These are phyloP conservation scores for Casuarius casuarius DNA, from an alignment of 2,113 vertebrate species.

Conservation along the genomic window DNA sequence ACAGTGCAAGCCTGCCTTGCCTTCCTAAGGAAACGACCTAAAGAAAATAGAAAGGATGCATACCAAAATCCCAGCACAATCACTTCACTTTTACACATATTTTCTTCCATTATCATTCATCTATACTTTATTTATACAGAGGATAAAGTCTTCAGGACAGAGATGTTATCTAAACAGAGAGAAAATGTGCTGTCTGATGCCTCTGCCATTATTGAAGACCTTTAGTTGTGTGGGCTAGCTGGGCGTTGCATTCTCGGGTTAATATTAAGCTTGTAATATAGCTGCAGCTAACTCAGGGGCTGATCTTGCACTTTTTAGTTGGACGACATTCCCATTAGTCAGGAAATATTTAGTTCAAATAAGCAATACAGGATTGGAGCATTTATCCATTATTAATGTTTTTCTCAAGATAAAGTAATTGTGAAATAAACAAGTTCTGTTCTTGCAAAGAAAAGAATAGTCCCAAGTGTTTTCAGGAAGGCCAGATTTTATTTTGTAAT, in stretches of 20 bases:
- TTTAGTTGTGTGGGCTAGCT: not conserved
- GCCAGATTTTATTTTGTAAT: not conserved
- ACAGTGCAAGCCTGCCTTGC: not conserved
- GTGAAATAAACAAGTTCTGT: not conserved
- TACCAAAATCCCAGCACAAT: not conserved
- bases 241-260: not conserved
- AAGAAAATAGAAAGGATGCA: not conserved
- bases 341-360: constrained; percentile 9
- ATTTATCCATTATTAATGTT: constrained; percentile 6
- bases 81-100: not conserved
- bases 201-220: not conserved
- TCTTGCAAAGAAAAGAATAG: not conserved
- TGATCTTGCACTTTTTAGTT: not conserved
- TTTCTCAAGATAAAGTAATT: not conserved
- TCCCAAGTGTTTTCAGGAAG: not conserved
- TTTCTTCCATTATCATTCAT: not conserved
- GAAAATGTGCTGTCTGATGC: not conserved
- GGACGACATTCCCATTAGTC: not conserved
- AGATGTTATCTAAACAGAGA: not conserved
- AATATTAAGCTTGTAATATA: not conserved
- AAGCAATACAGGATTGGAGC: not conserved
- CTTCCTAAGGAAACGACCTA: not conserved
- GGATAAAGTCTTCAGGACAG: not conserved
- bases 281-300: not conserved
- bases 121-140: not conserved